Evolutionary conservation across 2,113 vertebrate genomes (phyloP).

Genomic region (Protomyctophum bolini): DNA sequence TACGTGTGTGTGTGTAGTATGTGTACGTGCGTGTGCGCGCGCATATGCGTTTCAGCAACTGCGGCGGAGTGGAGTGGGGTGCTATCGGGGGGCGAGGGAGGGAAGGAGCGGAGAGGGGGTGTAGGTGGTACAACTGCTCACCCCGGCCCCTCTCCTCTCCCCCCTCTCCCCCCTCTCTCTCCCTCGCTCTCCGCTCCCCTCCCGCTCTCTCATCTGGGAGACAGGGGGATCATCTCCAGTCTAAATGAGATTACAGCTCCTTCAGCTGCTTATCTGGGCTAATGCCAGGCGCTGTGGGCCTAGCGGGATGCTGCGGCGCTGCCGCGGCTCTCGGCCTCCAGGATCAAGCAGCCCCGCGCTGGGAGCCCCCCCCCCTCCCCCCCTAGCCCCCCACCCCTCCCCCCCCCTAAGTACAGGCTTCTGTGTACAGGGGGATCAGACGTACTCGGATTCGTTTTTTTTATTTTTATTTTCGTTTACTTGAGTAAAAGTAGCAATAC

Average conservation of each 20-base stretch:
- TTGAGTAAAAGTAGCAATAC: too few species aligned
- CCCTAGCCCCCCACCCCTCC: too few species aligned
- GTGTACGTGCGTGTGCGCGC: conserved; percentile 10
- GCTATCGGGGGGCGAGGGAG: conserved; percentile 22
- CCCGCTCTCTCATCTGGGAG: conserved; percentile 73
- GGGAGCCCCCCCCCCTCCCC: conserved; percentile 70
- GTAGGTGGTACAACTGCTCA: neutral
- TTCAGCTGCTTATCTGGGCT: conserved; percentile 98
- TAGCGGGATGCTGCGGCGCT: conserved; percentile 55
- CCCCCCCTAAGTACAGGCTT: conserved; percentile 64
- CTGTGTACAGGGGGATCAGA: conserved; percentile 72
- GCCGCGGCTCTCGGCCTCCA: conserved; percentile 6
- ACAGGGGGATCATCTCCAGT: conserved; percentile 97
- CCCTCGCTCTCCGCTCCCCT: neutral
- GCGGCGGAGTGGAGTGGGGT: neutral
- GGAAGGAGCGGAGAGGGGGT: neutral
- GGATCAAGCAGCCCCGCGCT: conserved; percentile 22
- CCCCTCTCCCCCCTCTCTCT: conserved; percentile 20
- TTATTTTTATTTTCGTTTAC: too few species aligned
- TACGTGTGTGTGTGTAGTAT: neutral
- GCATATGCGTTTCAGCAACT: too few species aligned
- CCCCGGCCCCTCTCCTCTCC: too few species aligned
- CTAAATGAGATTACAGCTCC: conserved; percentile 99
- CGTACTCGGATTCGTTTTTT: conserved; percentile 40
- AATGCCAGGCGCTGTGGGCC: conserved; percentile 95